Evolutionary conservation across 2,888 invertebrate species (phyloP).

Genomic region (Brachypalpus laphriformis): DNA sequence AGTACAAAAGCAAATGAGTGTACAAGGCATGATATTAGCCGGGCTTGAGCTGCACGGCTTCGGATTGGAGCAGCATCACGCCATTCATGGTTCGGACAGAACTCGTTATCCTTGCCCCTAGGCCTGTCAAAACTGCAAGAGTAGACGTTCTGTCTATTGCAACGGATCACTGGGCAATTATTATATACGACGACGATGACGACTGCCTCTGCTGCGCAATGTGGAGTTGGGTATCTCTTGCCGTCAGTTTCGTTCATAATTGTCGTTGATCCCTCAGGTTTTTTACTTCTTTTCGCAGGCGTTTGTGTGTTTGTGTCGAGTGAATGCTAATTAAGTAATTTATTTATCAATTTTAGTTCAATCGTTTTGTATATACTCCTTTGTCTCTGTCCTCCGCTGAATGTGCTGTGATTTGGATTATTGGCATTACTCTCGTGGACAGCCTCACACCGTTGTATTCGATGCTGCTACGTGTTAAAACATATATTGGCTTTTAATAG

Average conservation of each 20-base stretch:
- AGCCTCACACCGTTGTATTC: neutral
- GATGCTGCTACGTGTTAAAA: neutral
- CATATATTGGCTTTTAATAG: neutral
- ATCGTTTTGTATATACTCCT: slow-evolving; percentile 27
- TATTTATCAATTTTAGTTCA: slow-evolving; percentile 51
- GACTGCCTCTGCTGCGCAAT: neutral
- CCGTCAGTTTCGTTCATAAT: neutral
- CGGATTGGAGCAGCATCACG: slow-evolving; percentile 18
- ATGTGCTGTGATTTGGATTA: slow-evolving; percentile 1
- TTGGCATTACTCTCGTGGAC: neutral
- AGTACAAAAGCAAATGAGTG: slow-evolving; percentile 25
- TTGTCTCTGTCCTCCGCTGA: too few relatives aligned
- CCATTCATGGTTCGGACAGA: slow-evolving; percentile 56
- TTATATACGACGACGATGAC: slow-evolving; percentile 33
- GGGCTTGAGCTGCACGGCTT: slow-evolving; percentile 8
- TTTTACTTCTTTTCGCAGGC: slow-evolving; percentile 7
- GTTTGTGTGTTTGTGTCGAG: slow-evolving; percentile 33
- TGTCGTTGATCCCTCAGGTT: neutral
- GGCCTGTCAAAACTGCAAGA: slow-evolving; percentile 65
- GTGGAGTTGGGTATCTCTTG: neutral
- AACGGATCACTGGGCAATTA: slow-evolving; percentile 62
- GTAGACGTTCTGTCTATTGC: slow-evolving; percentile 71
- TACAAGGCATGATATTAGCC: slow-evolving; percentile 51
- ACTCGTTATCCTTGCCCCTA: slow-evolving; percentile 70
- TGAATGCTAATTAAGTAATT: slow-evolving; percentile 69